Conservation (phyloP, 2,888 invertebrate species). For the Sarcophaga variegata region DNA sequence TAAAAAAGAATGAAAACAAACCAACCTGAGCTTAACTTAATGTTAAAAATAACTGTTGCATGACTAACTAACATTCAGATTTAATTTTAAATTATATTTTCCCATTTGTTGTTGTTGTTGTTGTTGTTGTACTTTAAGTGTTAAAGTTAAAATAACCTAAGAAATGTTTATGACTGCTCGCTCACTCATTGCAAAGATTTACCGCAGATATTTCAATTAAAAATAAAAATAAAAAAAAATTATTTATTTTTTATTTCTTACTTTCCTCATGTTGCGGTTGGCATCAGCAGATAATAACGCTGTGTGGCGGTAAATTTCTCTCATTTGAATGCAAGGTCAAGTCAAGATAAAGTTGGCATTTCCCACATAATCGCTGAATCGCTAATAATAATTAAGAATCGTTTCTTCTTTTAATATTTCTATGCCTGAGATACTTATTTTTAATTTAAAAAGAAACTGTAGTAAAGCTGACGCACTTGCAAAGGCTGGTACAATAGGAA, state of each 20-base stretch:
- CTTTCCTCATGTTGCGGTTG: background rate
- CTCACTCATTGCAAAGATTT: background rate
- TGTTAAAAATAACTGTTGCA: constrained; percentile 37
- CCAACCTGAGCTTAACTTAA: background rate
- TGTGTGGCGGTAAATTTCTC: background rate
- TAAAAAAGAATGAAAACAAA: background rate
- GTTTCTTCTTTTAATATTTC: too few species aligned
- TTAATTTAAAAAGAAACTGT: too few species aligned
- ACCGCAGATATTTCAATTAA: background rate
- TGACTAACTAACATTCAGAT: constrained; percentile 37
- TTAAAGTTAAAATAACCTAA: background rate
- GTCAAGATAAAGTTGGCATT: too few species aligned
- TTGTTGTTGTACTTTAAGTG: background rate
- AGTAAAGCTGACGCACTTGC: too few species aligned
- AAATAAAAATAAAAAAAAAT: background rate
- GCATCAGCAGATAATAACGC: background rate
- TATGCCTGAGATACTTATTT: too few species aligned
- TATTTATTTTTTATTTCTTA: background rate
- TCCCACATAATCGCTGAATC: too few species aligned
- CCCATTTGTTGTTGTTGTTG: background rate
- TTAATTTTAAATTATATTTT: constrained; percentile 12
- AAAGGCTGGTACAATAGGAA: too few species aligned
- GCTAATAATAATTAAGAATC: too few species aligned
- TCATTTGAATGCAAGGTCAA: background rate
- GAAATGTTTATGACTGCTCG: background rate